These are phyloP conservation scores for Rotaria sp. DNA, from an alignment of 2,888 invertebrate species.

Conservation along the genomic window DNA sequence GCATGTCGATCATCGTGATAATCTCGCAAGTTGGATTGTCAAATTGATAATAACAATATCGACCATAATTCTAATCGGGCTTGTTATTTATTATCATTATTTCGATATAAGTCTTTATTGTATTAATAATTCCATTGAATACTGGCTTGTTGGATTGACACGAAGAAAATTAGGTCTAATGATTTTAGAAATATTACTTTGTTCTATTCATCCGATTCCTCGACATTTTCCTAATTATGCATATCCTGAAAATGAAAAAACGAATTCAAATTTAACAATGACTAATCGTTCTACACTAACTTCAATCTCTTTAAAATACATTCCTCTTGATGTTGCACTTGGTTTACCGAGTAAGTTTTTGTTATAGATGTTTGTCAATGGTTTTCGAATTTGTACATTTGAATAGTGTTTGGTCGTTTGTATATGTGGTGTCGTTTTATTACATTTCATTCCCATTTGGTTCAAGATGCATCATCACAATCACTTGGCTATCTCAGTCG, in stretches of 20 bases:
- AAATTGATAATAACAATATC: conserved; percentile 49
- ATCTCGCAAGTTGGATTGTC: conserved; percentile 45
- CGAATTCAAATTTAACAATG: too few relatives aligned
- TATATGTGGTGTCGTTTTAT: conserved; percentile 44
- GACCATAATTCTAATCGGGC: conserved; percentile 49
- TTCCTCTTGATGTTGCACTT: conserved; percentile 41
- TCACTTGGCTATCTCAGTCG: conserved; percentile 68
- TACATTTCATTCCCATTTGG: conserved; percentile 52
- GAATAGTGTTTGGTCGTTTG: not conserved
- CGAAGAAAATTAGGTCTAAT: conserved; percentile 58
- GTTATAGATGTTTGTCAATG: not conserved
- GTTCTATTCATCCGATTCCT: conserved; percentile 52
- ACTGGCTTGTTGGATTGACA: conserved; percentile 51
- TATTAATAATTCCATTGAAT: conserved; percentile 53
- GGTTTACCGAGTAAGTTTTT: not conserved
- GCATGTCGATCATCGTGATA: conserved; percentile 43
- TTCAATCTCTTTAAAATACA: too few relatives aligned
- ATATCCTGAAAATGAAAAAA: too few relatives aligned
- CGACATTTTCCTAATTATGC: too few relatives aligned
- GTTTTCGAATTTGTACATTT: conserved; percentile 47
- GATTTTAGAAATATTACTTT: conserved; percentile 65
- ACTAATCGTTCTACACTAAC: too few relatives aligned
- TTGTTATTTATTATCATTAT: conserved; percentile 50
- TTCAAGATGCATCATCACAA: conserved; percentile 53
- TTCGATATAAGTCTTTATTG: conserved; percentile 50